These are phyloP conservation scores for Lanistes nyassanus DNA, from an alignment of 1,140 invertebrate species.

Conservation along the genomic window DNA sequence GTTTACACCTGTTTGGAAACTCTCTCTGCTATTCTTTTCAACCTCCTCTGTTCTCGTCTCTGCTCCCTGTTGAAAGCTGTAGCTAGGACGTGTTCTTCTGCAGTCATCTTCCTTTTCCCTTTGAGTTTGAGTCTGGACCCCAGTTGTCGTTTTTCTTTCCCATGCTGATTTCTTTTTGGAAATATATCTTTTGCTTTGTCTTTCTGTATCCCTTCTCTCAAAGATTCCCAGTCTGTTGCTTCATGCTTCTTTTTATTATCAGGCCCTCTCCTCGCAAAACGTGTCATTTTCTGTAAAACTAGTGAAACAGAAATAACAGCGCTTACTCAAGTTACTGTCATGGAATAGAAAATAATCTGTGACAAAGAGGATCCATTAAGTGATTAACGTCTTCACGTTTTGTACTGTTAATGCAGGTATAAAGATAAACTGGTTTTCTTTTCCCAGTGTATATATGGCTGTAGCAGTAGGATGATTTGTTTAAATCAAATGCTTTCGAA, in stretches of 20 bases:
- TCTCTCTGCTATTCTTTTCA: conserved; percentile 22
- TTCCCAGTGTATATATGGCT: no score
- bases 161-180: not conserved
- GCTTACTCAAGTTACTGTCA: no score
- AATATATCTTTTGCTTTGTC: not conserved
- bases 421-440: no score
- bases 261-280: not conserved
- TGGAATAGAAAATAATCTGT: no score
- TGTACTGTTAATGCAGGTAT: no score
- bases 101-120: not conserved
- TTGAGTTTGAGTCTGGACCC: not conserved
- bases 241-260: conserved; percentile 5
- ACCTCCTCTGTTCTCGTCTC: conserved; percentile 21
- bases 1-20: conserved; percentile 5
- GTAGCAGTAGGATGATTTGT: no score
- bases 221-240: not conserved
- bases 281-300: not conserved
- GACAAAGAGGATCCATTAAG: no score
- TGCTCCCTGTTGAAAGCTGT: conserved; percentile 15
- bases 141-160: not conserved
- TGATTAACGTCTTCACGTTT: no score
- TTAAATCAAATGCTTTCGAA: no score
- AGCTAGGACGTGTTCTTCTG: not conserved
- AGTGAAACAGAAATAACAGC: no score
- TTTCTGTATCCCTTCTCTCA: not conserved